These are phyloP conservation scores for Rhea pennata DNA, from an alignment of 2,113 vertebrate species.

Conservation along the genomic window DNA sequence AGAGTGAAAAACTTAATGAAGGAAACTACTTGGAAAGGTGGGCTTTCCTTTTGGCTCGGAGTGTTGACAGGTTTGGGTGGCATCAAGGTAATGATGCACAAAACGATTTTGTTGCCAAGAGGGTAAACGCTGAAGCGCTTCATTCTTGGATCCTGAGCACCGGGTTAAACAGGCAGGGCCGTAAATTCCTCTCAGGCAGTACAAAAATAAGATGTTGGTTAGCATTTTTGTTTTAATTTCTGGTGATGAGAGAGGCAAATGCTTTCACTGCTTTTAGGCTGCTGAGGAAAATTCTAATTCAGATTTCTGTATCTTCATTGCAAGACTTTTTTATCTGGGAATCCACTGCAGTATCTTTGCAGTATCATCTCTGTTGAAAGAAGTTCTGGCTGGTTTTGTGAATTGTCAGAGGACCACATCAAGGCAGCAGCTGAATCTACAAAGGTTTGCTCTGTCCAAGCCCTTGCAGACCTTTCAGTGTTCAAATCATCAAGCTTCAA, in stretches of 20 bases:
- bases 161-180: accelerated
- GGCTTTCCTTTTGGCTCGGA: neutral
- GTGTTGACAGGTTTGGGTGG: neutral
- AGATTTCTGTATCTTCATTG: accelerated
- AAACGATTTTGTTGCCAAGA: accelerated
- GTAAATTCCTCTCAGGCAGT: accelerated
- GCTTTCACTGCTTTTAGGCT: neutral
- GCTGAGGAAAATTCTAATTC: neutral
- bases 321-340: neutral
- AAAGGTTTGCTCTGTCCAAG: conserved; percentile 26
- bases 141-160: too few species aligned
- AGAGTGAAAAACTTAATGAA: neutral
- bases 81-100: neutral
- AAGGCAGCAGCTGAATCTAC: neutral
- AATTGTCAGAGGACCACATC: neutral
- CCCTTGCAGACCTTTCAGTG: neutral
- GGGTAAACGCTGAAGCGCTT: neutral
- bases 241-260: accelerated
- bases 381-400: neutral
- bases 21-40: neutral
- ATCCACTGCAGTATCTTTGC: accelerated
- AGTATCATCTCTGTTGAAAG: neutral
- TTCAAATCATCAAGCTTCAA: neutral
- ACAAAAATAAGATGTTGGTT: neutral
- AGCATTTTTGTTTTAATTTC: neutral